phyloP scores from a whole-genome alignment of 2,888 invertebrate species.

The Lithophane leautieri region DNA sequence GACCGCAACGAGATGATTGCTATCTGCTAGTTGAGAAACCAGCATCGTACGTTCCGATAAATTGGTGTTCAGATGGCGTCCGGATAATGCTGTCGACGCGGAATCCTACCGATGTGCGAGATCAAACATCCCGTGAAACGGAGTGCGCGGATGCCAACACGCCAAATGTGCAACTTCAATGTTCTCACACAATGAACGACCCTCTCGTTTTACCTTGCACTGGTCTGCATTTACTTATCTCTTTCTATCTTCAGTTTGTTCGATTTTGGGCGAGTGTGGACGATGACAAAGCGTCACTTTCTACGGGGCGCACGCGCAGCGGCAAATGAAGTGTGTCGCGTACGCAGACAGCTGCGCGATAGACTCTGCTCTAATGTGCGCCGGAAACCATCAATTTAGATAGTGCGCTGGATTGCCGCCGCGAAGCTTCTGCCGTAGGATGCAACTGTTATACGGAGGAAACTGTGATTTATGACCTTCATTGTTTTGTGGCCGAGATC shows the following conservation, averaged over 20 bases:
- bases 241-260: constrained; percentile 76
- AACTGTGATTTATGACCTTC: constrained; percentile 88
- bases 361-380: constrained; percentile 85
- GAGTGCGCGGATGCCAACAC: constrained; percentile 72
- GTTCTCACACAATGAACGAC: constrained; percentile 65
- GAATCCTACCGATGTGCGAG: constrained; percentile 74
- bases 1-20: constrained; percentile 63
- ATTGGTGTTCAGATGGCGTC: constrained; percentile 59
- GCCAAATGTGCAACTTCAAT: constrained; percentile 73
- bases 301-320: constrained; percentile 87
- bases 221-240: constrained; percentile 64
- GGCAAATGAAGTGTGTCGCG: constrained; percentile 89
- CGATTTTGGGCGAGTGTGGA: constrained; percentile 82
- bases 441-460: constrained; percentile 87
- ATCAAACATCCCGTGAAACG: constrained; percentile 76
- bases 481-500: constrained; percentile 87
- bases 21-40: constrained; percentile 64
- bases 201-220: constrained; percentile 69
- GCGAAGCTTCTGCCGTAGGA: constrained; percentile 87
- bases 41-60: constrained; percentile 54
- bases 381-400: constrained; percentile 90
- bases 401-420: constrained; percentile 88
- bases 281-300: constrained; percentile 88
- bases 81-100: constrained; percentile 66
- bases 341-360: constrained; percentile 87